Conservation (phyloP, 2,113 vertebrate species). For the Poeciliopsis occidentalis region DNA sequence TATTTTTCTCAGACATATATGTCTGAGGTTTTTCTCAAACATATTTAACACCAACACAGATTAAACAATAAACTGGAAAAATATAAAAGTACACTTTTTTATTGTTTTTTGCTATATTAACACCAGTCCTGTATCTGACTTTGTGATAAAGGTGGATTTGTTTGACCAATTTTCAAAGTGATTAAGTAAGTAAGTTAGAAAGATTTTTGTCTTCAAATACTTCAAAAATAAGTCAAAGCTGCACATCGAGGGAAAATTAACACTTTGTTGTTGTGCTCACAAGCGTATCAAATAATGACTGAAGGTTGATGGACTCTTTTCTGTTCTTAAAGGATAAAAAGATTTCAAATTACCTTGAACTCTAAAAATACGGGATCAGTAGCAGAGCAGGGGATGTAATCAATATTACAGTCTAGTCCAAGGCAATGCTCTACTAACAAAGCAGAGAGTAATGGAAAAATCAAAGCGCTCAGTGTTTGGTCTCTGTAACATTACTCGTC, state of each 20-base stretch:
- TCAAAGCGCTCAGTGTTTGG: conserved; percentile 62
- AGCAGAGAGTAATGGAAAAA: conserved; percentile 68
- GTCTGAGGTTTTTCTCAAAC: no score
- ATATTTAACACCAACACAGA: no score
- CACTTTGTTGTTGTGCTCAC: conserved; percentile 12
- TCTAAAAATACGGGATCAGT: conserved; percentile 53
- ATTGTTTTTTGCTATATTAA: background rate
- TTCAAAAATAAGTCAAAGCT: conserved; percentile 13
- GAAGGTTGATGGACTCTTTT: conserved; percentile 18
- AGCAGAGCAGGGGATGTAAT: conserved; percentile 59
- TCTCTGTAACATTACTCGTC: conserved; percentile 61
- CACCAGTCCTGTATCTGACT: background rate
- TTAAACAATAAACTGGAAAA: no score
- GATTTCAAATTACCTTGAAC: conserved; percentile 51
- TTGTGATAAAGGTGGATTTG: background rate
- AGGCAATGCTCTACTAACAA: conserved; percentile 63
- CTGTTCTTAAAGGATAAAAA: conserved; percentile 32
- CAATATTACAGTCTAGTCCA: conserved; percentile 59
- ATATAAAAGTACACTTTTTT: no score
- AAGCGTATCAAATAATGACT: conserved; percentile 40
- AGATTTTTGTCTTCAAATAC: background rate
- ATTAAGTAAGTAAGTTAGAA: background rate
- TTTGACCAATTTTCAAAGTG: background rate
- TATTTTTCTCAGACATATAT: no score
- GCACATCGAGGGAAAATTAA: conserved; percentile 10